phyloP scores from a whole-genome alignment of 2,888 invertebrate genomes.

The Apotomis capreana region DNA sequence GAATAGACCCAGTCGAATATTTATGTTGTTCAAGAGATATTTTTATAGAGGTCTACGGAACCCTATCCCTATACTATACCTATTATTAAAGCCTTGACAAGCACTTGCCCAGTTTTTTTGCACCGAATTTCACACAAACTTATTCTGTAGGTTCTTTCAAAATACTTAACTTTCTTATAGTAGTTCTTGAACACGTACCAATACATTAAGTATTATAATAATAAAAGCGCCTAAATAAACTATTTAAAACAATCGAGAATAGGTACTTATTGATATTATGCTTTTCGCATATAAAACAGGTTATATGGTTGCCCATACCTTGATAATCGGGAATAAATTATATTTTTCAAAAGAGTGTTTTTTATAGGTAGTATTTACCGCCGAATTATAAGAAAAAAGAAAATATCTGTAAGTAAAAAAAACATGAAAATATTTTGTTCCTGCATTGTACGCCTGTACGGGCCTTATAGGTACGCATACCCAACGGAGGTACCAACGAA shows the following conservation, averaged over 20 bases:
- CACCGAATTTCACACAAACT: neutral
- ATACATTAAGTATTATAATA: neutral
- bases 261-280: constrained; percentile 9
- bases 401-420: too few species aligned
- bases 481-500: too few species aligned
- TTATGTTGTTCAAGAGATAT: too few species aligned
- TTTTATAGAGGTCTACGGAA: neutral
- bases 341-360: too few species aligned
- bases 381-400: too few species aligned
- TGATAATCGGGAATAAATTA: neutral
- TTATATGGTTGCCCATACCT: neutral
- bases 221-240: constrained; percentile 13
- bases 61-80: neutral
- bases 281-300: constrained; percentile 11
- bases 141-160: neutral
- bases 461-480: too few species aligned
- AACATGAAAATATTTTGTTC: too few species aligned
- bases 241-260: neutral
- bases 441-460: too few species aligned
- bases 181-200: constrained; percentile 4
- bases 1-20: too few species aligned
- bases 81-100: neutral
- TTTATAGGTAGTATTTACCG: too few species aligned
- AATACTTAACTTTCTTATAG: constrained; percentile 7
- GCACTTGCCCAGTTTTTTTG: constrained; percentile 9